phyloP scores from a whole-genome alignment of 2,113 vertebrate genomes.

The Synodontis membranacea region DNA sequence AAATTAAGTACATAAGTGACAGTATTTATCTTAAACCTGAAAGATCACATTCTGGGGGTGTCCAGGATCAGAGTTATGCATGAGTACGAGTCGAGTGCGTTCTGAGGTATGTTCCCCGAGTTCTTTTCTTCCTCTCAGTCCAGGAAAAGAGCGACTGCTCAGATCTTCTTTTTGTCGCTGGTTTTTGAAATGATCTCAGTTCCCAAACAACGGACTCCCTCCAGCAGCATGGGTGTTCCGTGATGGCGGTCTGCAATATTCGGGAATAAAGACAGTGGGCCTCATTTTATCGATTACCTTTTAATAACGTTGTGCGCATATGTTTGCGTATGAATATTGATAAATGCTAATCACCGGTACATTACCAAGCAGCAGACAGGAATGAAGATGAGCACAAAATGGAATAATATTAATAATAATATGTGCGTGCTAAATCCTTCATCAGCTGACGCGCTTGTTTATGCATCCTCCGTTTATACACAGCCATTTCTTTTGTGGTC shows the following conservation, averaged over 20 bases:
- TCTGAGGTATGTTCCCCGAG: background rate
- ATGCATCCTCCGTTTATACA: too few species aligned
- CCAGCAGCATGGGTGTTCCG: constrained; percentile 86
- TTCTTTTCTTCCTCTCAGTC: background rate
- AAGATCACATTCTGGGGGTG: too few species aligned
- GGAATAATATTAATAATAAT: too few species aligned
- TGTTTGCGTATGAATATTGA: background rate
- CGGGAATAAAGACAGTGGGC: background rate
- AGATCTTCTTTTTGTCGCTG: constrained; percentile 78
- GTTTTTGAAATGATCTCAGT: constrained; percentile 77
- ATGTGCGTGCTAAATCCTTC: too few species aligned
- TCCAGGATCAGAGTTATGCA: background rate
- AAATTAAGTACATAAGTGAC: background rate
- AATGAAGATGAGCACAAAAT: too few species aligned
- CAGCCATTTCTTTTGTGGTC: too few species aligned
- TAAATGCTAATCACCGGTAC: background rate
- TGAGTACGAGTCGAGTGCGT: background rate
- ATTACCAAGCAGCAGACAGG: too few species aligned
- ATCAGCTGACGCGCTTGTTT: too few species aligned
- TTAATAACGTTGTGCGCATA: background rate
- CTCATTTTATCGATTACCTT: background rate
- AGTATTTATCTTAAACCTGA: background rate
- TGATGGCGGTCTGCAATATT: constrained; percentile 81
- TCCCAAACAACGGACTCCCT: constrained; percentile 83
- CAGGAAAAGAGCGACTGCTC: background rate